Conservation (phyloP, 2,888 invertebrate genomes). For the Ptychoptera contaminata region DNA sequence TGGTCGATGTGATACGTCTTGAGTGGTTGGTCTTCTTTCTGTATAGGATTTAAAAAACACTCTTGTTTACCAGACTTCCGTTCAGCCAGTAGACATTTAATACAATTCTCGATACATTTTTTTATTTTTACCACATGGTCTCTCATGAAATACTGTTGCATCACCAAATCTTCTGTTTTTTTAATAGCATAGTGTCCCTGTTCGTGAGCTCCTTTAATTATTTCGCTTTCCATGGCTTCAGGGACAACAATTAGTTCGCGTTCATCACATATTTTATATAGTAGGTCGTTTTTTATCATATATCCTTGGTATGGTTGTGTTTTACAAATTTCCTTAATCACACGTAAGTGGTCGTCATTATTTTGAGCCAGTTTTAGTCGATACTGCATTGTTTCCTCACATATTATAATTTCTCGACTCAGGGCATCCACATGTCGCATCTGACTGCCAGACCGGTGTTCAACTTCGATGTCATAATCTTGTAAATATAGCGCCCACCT, state of each 20-base stretch:
- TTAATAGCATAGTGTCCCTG: constrained; percentile 18
- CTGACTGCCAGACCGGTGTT: neutral
- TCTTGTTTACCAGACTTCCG: too few species aligned
- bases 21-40: constrained; percentile 17
- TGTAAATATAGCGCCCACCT: constrained; percentile 11
- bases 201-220: too few species aligned
- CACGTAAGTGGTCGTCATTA: too few species aligned
- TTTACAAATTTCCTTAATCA: too few species aligned
- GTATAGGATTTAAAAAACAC: too few species aligned
- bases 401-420: constrained; percentile 1
- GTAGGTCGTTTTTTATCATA: neutral
- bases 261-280: constrained; percentile 1
- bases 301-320: neutral
- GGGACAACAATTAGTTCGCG: constrained; percentile 17
- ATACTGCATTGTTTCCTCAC: too few species aligned
- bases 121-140: neutral
- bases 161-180: constrained; percentile 14
- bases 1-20: constrained; percentile 20
- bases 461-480: neutral
- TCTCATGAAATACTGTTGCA: constrained; percentile 15
- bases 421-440: constrained; percentile 3
- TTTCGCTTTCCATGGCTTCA: too few species aligned
- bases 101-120: constrained; percentile 1
- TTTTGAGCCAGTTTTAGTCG: too few species aligned
- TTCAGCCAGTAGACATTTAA: constrained; percentile 5